Conservation (phyloP, 2,113 vertebrate genomes). For the Choloepus hoffmanni region DNA sequence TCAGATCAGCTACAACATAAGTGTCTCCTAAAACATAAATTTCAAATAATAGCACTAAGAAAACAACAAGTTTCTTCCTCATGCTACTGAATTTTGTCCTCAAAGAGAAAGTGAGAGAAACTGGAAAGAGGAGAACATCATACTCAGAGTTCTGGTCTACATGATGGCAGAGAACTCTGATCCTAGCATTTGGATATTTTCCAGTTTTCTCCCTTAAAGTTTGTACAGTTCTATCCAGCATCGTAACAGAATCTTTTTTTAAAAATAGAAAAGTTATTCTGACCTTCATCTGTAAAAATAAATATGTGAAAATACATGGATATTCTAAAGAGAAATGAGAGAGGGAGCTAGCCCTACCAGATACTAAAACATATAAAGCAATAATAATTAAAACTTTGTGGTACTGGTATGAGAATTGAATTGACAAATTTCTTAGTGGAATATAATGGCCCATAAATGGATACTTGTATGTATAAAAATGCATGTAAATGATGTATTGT, state of each 20-base stretch:
- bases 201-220: background rate
- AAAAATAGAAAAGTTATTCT: background rate
- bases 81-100: background rate
- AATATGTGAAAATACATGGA: conserved; percentile 31
- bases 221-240: background rate
- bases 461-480: background rate
- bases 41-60: background rate
- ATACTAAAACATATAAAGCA: conserved; percentile 8
- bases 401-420: background rate
- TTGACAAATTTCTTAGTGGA: background rate
- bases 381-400: background rate
- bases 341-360: background rate
- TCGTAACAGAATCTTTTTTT: background rate
- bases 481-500: background rate
- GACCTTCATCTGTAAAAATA: conserved; percentile 9
- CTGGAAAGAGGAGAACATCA: background rate
- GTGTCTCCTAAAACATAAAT: background rate
- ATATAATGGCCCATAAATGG: background rate
- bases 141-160: background rate
- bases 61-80: background rate
- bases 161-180: background rate
- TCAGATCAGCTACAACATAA: background rate
- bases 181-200: background rate
- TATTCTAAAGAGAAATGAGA: conserved; percentile 14
- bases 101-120: background rate